Percentiles rank a stretch among this genome's conserved stretches.
Evolutionary conservation across 2,797 vertebrate genomes (phyloP).

Genomic region (Centroberyx gerrardi): DNA sequence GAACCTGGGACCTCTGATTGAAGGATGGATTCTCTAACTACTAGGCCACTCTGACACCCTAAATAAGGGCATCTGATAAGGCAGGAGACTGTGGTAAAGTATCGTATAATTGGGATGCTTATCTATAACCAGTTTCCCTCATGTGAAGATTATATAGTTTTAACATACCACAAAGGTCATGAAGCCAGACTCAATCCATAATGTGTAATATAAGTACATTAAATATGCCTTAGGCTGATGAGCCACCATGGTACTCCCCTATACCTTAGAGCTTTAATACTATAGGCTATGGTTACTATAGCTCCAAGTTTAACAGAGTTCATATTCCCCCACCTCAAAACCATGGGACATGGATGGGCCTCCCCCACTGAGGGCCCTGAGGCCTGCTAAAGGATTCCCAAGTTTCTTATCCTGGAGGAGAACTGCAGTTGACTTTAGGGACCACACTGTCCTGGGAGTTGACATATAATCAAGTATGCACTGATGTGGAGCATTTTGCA

Average conservation of each 20-base stretch:
- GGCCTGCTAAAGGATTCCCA: conserved; percentile 32
- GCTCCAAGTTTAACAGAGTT: neutral
- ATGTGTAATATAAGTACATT: too few species aligned
- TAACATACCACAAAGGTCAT: neutral
- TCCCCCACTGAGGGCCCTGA: conserved; percentile 2
- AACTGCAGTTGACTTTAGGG: conserved; percentile 1
- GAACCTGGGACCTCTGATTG: too few species aligned
- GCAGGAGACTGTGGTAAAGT: too few species aligned
- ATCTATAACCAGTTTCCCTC: too few species aligned
- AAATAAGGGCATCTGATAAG: too few species aligned
- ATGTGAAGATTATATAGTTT: too few species aligned
- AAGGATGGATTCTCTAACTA: too few species aligned
- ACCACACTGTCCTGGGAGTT: neutral
- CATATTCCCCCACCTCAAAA: neutral
- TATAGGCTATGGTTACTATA: conserved; percentile 37
- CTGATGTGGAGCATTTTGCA: neutral
- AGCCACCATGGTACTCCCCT: neutral
- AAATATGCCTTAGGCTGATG: neutral
- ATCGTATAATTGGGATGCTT: too few species aligned
- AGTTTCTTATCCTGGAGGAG: neutral
- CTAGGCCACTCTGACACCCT: too few species aligned
- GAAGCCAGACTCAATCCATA: neutral
- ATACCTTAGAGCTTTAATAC: neutral
- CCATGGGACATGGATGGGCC: conserved; percentile 14
- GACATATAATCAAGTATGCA: conserved; percentile 6